These are phyloP conservation scores for Mystacides longicornis DNA, from an alignment of 2,888 invertebrate species.

Conservation along the genomic window DNA sequence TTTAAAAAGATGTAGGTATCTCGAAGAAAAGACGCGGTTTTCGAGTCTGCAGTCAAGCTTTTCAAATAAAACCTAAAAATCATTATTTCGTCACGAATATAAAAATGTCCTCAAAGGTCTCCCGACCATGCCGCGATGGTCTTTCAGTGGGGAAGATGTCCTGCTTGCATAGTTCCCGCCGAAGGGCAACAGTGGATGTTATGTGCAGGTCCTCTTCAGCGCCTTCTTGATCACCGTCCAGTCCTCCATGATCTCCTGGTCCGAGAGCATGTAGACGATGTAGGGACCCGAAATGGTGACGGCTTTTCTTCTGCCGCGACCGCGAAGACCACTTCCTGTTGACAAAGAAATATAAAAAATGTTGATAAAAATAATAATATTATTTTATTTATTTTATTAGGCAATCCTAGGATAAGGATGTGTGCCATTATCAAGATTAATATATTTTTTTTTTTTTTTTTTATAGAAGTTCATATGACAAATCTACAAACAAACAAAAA, in stretches of 20 bases:
- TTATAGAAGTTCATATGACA: too few species aligned
- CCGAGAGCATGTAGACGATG: conserved; percentile 91
- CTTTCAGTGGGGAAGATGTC: neutral
- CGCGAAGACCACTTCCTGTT: conserved; percentile 41
- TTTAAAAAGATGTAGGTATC: too few species aligned
- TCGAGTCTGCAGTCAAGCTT: too few species aligned
- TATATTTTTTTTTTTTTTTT: too few species aligned
- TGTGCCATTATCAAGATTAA: too few species aligned
- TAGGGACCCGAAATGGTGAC: conserved; percentile 84
- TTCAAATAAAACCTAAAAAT: too few species aligned
- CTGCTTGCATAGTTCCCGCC: neutral
- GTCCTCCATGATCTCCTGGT: conserved; percentile 90
- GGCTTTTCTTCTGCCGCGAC: conserved; percentile 56
- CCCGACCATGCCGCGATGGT: neutral
- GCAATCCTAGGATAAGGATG: too few species aligned
- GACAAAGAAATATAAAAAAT: too few species aligned
- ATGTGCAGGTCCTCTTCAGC: conserved; percentile 46
- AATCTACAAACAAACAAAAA: too few species aligned
- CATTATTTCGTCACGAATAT: neutral
- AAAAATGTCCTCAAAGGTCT: neutral
- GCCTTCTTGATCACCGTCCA: conserved; percentile 89
- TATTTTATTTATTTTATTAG: too few species aligned
- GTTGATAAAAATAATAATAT: too few species aligned
- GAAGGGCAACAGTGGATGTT: neutral
- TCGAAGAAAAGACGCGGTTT: too few species aligned